A percentile compares a stretch with the other conserved stretches of the same genome.
phyloP scores from a whole-genome alignment of 2,888 invertebrate species.

The Thymelicus lineola region DNA sequence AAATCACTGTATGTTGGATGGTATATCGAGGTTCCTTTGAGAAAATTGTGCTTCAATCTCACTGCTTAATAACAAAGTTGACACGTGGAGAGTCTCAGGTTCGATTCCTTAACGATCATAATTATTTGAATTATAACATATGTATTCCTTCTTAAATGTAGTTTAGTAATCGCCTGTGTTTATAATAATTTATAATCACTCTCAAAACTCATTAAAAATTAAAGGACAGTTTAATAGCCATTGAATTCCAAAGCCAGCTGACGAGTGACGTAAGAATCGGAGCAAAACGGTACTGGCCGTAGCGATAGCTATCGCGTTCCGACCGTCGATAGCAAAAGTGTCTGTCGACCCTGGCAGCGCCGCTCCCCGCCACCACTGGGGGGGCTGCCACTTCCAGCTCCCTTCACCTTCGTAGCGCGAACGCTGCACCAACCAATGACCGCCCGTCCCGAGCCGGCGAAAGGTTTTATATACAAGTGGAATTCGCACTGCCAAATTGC shows the following conservation, averaged over 20 bases:
- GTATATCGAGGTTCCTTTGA: too few species aligned
- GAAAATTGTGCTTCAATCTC: too few species aligned
- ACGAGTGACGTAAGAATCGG: constrained; percentile 62
- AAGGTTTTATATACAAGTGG: constrained; percentile 88
- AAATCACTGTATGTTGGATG: too few species aligned
- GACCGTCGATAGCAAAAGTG: constrained; percentile 82
- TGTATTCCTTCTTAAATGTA: too few species aligned
- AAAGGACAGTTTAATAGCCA: constrained; percentile 2
- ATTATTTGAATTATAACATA: too few species aligned
- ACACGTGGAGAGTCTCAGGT: too few species aligned
- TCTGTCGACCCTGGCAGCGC: constrained; percentile 80
- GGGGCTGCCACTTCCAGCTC: constrained; percentile 80
- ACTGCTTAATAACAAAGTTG: too few species aligned
- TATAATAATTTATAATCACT: too few species aligned
- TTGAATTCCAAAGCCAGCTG: constrained; percentile 20
- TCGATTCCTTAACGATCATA: too few species aligned
- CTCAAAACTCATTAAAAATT: too few species aligned
- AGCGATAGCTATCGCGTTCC: constrained; percentile 67
- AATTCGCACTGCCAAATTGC: constrained; percentile 85
- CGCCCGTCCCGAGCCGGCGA: constrained; percentile 82
- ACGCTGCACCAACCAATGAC: constrained; percentile 73
- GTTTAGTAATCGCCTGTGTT: too few species aligned
- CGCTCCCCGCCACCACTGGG: constrained; percentile 60
- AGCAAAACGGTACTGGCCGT: constrained; percentile 63
- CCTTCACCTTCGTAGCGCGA: constrained; percentile 59